Evolutionary conservation across 1,140 invertebrate genomes (phyloP).

Genomic region (Cyclargus thomasi): DNA sequence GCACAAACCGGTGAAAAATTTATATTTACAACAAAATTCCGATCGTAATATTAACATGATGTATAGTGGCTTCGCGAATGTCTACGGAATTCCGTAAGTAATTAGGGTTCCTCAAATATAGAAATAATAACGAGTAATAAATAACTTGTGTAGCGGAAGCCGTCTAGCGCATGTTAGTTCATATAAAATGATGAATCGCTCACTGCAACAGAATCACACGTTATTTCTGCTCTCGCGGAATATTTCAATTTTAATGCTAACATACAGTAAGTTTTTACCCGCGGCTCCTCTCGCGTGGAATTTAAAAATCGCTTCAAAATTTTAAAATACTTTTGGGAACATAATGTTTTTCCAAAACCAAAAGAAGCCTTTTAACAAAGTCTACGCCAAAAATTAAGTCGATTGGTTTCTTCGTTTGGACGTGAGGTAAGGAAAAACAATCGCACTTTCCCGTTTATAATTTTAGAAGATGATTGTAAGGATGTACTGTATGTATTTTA

Average conservation of each 20-base stretch:
- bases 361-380: too few species aligned
- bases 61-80: background rate
- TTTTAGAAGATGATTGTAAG: too few species aligned
- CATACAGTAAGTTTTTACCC: too few species aligned
- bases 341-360: too few species aligned
- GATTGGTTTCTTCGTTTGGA: too few species aligned
- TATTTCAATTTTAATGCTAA: background rate
- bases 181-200: background rate
- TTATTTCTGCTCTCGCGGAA: background rate
- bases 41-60: background rate
- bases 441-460: too few species aligned
- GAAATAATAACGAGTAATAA: conserved; percentile 16
- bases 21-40: background rate
- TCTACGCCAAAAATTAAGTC: too few species aligned
- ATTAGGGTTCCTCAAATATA: conserved; percentile 16
- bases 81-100: conserved; percentile 14
- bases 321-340: too few species aligned
- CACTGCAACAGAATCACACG: background rate
- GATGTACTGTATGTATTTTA: too few species aligned
- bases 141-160: conserved; percentile 20
- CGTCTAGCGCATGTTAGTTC: background rate
- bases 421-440: too few species aligned
- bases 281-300: too few species aligned
- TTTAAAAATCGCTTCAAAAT: too few species aligned
- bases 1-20: background rate